Evolutionary conservation across 2,888 invertebrate species (phyloP).

Genomic region (Ochropacha duplaris): DNA sequence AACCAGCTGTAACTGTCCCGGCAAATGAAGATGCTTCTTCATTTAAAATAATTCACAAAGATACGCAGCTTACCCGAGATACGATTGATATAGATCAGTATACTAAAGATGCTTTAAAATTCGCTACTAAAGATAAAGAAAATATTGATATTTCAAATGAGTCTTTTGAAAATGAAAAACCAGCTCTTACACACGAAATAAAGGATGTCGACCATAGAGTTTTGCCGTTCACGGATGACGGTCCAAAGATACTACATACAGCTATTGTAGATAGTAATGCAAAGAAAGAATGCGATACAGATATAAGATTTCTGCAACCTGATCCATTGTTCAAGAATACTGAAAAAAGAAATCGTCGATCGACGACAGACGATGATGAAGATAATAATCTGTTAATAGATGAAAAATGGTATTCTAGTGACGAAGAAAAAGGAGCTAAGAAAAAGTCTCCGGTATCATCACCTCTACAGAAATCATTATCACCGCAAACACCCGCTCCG

Average conservation of each 20-base stretch:
- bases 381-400: constrained; percentile 83
- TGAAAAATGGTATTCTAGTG: constrained; percentile 91
- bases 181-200: constrained; percentile 49
- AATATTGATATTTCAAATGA: constrained; percentile 73
- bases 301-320: constrained; percentile 74
- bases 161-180: constrained; percentile 57
- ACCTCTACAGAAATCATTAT: constrained; percentile 48
- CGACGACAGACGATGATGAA: constrained; percentile 83
- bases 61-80: constrained; percentile 58
- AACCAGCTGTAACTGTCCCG: constrained; percentile 43
- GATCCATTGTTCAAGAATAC: constrained; percentile 73
- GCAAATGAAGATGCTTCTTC: constrained; percentile 40
- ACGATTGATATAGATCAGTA: constrained; percentile 80
- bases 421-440: constrained; percentile 85
- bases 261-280: constrained; percentile 38
- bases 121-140: constrained; percentile 75
- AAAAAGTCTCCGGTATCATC: constrained; percentile 66
- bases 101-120: constrained; percentile 79
- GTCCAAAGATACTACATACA: constrained; percentile 41
- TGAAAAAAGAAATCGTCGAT: constrained; percentile 71
- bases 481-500: constrained; percentile 67
- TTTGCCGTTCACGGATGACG: constrained; percentile 67
- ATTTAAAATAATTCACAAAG: constrained; percentile 39
- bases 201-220: constrained; percentile 80
- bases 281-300: constrained; percentile 69